Conservation (phyloP, 2,888 invertebrate species). For the Fragum fragum region DNA sequence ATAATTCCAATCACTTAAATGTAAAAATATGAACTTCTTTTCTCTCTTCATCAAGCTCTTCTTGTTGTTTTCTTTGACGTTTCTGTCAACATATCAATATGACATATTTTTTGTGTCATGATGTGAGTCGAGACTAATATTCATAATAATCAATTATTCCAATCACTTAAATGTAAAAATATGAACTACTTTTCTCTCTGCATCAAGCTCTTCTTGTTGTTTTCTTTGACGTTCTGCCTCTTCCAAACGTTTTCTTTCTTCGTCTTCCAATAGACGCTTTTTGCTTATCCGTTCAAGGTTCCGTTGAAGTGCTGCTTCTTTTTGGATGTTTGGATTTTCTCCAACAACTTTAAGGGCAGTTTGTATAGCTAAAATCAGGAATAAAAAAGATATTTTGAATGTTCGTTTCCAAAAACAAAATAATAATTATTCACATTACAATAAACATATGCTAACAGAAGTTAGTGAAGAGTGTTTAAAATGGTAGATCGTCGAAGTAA, state of each 20-base stretch:
- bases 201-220: slow-evolving; percentile 90
- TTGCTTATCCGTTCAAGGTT: slow-evolving; percentile 87
- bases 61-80: slow-evolving; percentile 88
- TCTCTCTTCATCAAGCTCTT: slow-evolving; percentile 89
- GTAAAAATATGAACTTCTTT: slow-evolving; percentile 33
- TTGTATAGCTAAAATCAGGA: slow-evolving; percentile 66
- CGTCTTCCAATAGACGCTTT: slow-evolving; percentile 70
- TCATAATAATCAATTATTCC: no score
- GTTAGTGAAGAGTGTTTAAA: no score
- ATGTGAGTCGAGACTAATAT: no score
- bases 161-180: no score
- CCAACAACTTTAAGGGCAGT: slow-evolving; percentile 85
- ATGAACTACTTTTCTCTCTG: slow-evolving; percentile 74
- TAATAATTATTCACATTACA: no score
- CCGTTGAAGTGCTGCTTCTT: slow-evolving; percentile 79
- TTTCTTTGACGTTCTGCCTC: slow-evolving; percentile 88
- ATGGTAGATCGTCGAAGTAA: no score
- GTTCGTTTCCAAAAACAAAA: no score
- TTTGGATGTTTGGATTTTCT: slow-evolving; percentile 86
- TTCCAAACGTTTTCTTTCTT: slow-evolving; percentile 87
- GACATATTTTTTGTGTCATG: no score
- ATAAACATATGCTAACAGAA: no score
- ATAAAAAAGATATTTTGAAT: no score
- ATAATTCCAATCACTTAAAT: no score
- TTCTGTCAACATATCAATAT: no score